Percentiles rank a stretch among this genome's conserved stretches.
phyloP scores from a whole-genome alignment of 1,140 invertebrate genomes.

The Drosophila kohkoa region DNA sequence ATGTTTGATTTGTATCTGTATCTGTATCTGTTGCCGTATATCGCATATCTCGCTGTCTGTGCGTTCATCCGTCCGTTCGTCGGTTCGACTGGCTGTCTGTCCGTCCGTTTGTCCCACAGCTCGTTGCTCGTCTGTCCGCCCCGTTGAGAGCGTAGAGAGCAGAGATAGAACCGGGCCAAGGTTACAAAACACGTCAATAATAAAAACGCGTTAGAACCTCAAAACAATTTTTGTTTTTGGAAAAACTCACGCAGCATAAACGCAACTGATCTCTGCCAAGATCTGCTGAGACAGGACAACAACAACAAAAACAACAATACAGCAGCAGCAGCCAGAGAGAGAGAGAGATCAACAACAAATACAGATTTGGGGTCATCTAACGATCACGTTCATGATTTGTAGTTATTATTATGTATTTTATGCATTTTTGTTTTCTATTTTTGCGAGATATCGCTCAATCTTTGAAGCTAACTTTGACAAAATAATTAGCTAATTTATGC shows the following conservation, averaged over 20 bases:
- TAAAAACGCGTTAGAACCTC: constrained; percentile 68
- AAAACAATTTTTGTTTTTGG: constrained; percentile 41
- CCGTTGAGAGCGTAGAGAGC: constrained; percentile 39
- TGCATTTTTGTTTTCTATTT: constrained; percentile 19
- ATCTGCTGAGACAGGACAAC: constrained; percentile 48
- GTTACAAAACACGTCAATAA: constrained; percentile 82
- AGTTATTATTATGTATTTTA: constrained; percentile 58
- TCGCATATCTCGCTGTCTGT: constrained; percentile 29
- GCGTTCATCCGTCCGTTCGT: constrained; percentile 17
- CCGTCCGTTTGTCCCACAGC: constrained; percentile 7
- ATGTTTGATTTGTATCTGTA: constrained; percentile 74
- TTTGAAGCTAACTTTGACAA: constrained; percentile 61
- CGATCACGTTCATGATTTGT: constrained; percentile 62
- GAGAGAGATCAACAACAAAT: constrained; percentile 11
- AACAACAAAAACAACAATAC: constrained; percentile 18
- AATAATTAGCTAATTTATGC: constrained; percentile 80
- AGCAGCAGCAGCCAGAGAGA: not conserved
- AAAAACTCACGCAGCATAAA: constrained; percentile 36
- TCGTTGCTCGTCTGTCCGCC: constrained; percentile 31
- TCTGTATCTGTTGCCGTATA: constrained; percentile 45
- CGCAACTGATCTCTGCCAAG: constrained; percentile 31
- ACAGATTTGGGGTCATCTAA: constrained; percentile 62
- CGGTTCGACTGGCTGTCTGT: constrained; percentile 32
- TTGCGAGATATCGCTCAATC: constrained; percentile 58
- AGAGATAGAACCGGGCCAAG: constrained; percentile 80